phyloP scores from a whole-genome alignment of 2,113 vertebrate species.

The Cephalopterus ornatus region DNA sequence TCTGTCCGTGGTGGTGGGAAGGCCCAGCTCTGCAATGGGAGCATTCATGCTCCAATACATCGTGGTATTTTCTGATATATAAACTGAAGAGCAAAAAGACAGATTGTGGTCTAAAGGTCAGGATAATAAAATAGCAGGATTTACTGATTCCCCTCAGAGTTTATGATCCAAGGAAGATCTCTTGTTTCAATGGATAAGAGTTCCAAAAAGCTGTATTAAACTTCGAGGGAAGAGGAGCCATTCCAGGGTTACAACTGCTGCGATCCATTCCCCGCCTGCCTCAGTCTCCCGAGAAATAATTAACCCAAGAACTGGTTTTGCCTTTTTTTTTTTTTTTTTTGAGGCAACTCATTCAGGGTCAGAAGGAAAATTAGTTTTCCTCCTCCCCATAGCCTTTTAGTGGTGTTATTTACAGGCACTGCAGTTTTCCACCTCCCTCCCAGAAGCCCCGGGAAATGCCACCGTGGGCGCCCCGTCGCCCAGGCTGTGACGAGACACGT shows the following conservation, averaged over 20 bases:
- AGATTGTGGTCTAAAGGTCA: conserved; percentile 31
- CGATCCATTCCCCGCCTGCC: not conserved
- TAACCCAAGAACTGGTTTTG: rapidly evolving
- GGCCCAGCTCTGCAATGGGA: not conserved
- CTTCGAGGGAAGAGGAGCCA: not conserved
- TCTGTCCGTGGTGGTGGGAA: not conserved
- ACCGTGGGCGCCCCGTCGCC: not conserved
- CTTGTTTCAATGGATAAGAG: not conserved
- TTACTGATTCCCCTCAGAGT: not conserved
- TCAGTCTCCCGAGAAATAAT: not conserved
- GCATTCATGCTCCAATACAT: not conserved
- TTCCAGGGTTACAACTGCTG: rapidly evolving
- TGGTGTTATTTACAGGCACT: not conserved
- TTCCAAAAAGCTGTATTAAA: not conserved
- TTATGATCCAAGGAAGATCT: not conserved
- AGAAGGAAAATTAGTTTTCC: not conserved
- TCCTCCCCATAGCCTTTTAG: not conserved
- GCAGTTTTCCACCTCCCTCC: not conserved
- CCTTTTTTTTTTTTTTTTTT: not conserved
- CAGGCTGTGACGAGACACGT: rapidly evolving
- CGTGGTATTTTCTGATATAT: not conserved
- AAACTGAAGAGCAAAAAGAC: not conserved
- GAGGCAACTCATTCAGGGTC: not conserved
- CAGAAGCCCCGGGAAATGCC: not conserved
- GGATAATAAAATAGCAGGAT: not conserved